These are phyloP conservation scores for Halisarca cf. caerulea DNA, from an alignment of 37 sponge, comb jelly and placozoan species.

Conservation along the genomic window DNA sequence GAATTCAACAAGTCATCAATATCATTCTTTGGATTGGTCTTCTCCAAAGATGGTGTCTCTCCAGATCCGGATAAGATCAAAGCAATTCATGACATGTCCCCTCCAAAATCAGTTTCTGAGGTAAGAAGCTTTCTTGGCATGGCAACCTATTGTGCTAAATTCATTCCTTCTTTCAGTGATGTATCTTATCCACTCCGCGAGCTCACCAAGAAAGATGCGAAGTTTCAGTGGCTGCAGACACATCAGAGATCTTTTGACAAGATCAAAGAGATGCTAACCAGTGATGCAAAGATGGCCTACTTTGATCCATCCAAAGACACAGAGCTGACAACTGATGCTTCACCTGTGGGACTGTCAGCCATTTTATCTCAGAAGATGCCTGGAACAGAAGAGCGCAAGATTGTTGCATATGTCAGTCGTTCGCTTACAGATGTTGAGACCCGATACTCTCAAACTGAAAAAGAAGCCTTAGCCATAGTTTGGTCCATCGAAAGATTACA, in stretches of 20 bases:
- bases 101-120: conserved; percentile 28
- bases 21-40: conserved; percentile 45
- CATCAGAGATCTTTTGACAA: not conserved
- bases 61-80: conserved; percentile 42
- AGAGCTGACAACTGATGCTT: conserved; percentile 45
- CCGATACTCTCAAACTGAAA: conserved; percentile 38
- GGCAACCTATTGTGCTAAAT: conserved; percentile 1
- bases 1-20: conserved; percentile 48
- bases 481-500: conserved; percentile 40
- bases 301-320: conserved; percentile 38
- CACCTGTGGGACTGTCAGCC: conserved; percentile 20
- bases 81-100: conserved; percentile 27
- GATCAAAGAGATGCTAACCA: conserved; percentile 38
- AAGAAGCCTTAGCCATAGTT: conserved; percentile 44
- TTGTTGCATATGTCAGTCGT: conserved; percentile 44
- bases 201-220: conserved; percentile 3
- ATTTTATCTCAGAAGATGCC: conserved; percentile 28
- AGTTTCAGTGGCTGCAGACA: not conserved
- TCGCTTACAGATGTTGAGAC: conserved; percentile 23
- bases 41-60: conserved; percentile 42
- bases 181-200: not conserved
- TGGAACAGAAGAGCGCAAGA: not conserved
- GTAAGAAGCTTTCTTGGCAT: conserved; percentile 16
- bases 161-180: not conserved
- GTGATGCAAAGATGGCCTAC: conserved; percentile 19